Percentiles rank a stretch among this genome's conserved stretches.
These are phyloP conservation scores for Pollenia labialis DNA, from an alignment of 2,888 invertebrate genomes.

Conservation along the genomic window DNA sequence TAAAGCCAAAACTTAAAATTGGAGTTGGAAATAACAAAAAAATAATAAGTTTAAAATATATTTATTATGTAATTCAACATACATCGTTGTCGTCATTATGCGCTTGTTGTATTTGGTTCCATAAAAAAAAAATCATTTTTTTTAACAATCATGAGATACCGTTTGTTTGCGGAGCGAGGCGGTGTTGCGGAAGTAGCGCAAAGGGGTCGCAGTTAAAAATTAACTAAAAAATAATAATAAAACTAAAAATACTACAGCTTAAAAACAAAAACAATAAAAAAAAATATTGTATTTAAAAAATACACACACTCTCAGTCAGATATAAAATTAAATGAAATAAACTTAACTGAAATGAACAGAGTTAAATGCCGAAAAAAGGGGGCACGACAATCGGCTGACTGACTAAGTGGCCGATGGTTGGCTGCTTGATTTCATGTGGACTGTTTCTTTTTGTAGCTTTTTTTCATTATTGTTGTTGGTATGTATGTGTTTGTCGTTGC, in stretches of 20 bases:
- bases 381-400: conserved; percentile 63
- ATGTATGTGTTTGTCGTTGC: conserved; percentile 17
- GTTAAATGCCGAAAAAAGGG: conserved; percentile 61
- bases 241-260: conserved; percentile 32
- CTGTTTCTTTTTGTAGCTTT: conserved; percentile 29
- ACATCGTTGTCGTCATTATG: conserved; percentile 54
- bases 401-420: conserved; percentile 47
- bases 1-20: conserved; percentile 41
- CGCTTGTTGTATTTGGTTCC: conserved; percentile 37
- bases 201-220: conserved; percentile 47
- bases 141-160: conserved; percentile 39
- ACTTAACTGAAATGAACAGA: conserved; percentile 16
- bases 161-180: conserved; percentile 11
- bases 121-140: conserved; percentile 38
- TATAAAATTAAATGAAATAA: conserved; percentile 23
- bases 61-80: conserved; percentile 64
- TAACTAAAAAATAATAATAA: conserved; percentile 41
- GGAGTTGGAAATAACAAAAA: conserved; percentile 37
- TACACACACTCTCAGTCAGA: not conserved
- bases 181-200: conserved; percentile 49
- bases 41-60: conserved; percentile 37
- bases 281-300: not conserved
- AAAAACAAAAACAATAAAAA: conserved; percentile 3
- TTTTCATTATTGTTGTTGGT: conserved; percentile 11
- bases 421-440: conserved; percentile 51